These are phyloP conservation scores for Scaptomyza cyrtandrae DNA, from an alignment of 2,888 invertebrate genomes.

Conservation along the genomic window DNA sequence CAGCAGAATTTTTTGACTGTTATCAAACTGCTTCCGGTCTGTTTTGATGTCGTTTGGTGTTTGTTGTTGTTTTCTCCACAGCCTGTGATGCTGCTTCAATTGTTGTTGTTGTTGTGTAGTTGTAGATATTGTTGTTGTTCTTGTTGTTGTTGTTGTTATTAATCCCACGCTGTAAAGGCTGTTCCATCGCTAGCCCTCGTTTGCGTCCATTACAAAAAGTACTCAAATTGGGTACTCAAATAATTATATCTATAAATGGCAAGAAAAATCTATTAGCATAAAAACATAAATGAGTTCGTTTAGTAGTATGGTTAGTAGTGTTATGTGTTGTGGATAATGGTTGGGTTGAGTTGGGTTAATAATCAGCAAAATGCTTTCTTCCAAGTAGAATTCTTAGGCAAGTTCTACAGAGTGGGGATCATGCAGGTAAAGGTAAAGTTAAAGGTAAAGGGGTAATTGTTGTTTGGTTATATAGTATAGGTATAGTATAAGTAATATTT, in stretches of 20 bases:
- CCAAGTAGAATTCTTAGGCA: not conserved
- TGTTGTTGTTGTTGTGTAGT: conserved; percentile 12
- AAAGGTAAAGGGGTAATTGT: no score
- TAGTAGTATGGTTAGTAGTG: not conserved
- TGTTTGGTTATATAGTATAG: conserved; percentile 3
- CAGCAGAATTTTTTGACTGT: conserved; percentile 44
- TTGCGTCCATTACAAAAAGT: conserved; percentile 68
- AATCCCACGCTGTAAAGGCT: conserved; percentile 30
- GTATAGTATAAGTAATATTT: conserved; percentile 58
- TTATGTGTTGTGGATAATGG: not conserved
- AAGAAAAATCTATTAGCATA: conserved; percentile 20
- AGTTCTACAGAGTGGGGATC: not conserved
- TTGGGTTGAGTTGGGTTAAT: no score
- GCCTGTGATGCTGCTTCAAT: conserved; percentile 20
- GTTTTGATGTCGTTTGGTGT: conserved; percentile 32
- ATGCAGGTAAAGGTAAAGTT: conserved; percentile 3
- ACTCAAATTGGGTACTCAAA: conserved; percentile 75
- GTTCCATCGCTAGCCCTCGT: conserved; percentile 37
- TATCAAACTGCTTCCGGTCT: conserved; percentile 39
- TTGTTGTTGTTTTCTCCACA: conserved; percentile 32
- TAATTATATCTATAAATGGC: conserved; percentile 76
- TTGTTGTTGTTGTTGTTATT: conserved; percentile 30
- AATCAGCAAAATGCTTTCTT: not conserved
- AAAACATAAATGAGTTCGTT: not conserved
- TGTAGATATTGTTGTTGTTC: conserved; percentile 5